Evolutionary conservation across 2,113 vertebrate species (phyloP).

Genomic region (Acanthochromis polyacanthus): DNA sequence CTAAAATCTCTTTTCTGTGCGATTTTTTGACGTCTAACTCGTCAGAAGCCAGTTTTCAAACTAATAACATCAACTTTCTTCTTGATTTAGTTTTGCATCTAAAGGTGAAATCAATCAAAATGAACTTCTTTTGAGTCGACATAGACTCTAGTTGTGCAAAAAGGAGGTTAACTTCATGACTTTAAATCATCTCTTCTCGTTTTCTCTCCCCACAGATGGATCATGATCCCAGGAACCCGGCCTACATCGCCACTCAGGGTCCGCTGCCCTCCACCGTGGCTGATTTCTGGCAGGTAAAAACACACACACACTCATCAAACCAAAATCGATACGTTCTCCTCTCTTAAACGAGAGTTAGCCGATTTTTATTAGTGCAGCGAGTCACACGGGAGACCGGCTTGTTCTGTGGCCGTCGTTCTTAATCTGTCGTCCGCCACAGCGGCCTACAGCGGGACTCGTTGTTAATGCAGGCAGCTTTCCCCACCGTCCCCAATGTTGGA

Average conservation of each 20-base stretch:
- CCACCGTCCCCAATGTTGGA: constrained; percentile 64
- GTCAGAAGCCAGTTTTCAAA: too few relatives aligned
- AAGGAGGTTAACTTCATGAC: background rate
- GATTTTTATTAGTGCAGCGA: constrained; percentile 62
- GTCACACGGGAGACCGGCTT: constrained; percentile 44
- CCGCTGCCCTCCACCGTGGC: constrained; percentile 94
- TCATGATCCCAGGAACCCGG: constrained; percentile 94
- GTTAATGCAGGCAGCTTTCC: constrained; percentile 44
- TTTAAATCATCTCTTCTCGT: background rate
- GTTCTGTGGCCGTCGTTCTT: constrained; percentile 57
- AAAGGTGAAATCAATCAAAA: background rate
- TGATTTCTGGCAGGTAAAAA: constrained; percentile 97
- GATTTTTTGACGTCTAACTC: too few relatives aligned
- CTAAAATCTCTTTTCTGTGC: too few relatives aligned
- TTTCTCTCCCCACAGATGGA: constrained; percentile 90
- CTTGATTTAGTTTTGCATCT: too few relatives aligned
- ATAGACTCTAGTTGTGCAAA: background rate
- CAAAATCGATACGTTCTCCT: constrained; percentile 53
- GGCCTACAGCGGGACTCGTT: constrained; percentile 12
- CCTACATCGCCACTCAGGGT: constrained; percentile 96
- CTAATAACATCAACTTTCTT: too few relatives aligned
- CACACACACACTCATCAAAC: constrained; percentile 20
- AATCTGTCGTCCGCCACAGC: constrained; percentile 49
- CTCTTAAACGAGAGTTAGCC: constrained; percentile 66
- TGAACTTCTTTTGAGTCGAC: background rate